Conservation (phyloP, 1,140 invertebrate species). For the Danaus melanippus region DNA sequence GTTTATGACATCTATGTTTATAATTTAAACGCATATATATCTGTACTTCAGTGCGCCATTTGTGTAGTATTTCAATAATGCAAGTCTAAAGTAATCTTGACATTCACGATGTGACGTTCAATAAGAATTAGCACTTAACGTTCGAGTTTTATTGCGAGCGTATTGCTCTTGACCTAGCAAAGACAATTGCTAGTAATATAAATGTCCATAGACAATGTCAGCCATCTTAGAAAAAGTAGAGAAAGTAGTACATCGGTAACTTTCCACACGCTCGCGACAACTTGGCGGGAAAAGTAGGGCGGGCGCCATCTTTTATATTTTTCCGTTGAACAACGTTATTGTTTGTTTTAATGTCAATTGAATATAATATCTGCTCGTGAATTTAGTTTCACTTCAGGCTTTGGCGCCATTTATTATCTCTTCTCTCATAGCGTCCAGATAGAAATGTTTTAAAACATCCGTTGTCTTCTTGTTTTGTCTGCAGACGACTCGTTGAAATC, state of each 20-base stretch:
- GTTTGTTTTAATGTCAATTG: slow-evolving; percentile 5
- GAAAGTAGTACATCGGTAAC: slow-evolving; percentile 70
- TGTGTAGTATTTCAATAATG: no score
- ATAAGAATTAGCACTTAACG: no score
- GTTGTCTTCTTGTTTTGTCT: slow-evolving; percentile 19
- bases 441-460: slow-evolving; percentile 23
- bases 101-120: no score
- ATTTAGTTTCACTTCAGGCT: slow-evolving; percentile 1
- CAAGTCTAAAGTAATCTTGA: no score
- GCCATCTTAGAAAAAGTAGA: slow-evolving; percentile 71
- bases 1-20: no score
- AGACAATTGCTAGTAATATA: slow-evolving; percentile 24
- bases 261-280: slow-evolving; percentile 63
- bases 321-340: slow-evolving; percentile 27
- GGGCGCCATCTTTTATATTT: slow-evolving; percentile 63
- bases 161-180: slow-evolving; percentile 47
- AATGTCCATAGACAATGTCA: slow-evolving; percentile 49
- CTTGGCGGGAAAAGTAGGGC: slow-evolving; percentile 64
- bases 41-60: no score
- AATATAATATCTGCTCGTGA: neutral
- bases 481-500: slow-evolving; percentile 10
- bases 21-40: no score
- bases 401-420: slow-evolving; percentile 16
- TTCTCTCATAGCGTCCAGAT: slow-evolving; percentile 16
- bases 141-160: slow-evolving; percentile 16